Conservation (phyloP, 2,797 vertebrate species). For the Phrynocephalus forsythii region DNA sequence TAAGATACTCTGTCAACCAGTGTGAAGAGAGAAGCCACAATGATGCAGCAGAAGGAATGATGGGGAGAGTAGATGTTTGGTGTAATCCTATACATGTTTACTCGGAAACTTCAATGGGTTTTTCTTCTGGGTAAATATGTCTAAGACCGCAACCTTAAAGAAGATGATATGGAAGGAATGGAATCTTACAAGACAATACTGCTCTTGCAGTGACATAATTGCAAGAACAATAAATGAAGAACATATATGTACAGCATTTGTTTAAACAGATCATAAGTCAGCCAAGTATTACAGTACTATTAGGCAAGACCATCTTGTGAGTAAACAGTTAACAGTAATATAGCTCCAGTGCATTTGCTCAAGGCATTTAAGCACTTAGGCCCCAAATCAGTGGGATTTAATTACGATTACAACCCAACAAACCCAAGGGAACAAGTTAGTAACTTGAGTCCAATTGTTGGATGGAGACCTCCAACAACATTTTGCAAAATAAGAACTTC, state of each 20-base stretch:
- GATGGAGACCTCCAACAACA: background rate
- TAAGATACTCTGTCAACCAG: slow-evolving; percentile 38
- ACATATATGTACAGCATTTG: slow-evolving; percentile 48
- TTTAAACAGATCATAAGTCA: slow-evolving; percentile 62
- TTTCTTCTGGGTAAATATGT: background rate
- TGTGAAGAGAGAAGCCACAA: slow-evolving; percentile 36
- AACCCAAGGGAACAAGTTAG: background rate
- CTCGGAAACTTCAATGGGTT: background rate
- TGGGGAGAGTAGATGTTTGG: slow-evolving; percentile 10
- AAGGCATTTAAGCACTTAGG: slow-evolving; percentile 3
- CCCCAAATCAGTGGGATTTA: slow-evolving; percentile 6
- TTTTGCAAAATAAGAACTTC: slow-evolving; percentile 52
- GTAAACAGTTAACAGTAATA: slow-evolving; percentile 37
- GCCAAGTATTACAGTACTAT: slow-evolving; percentile 59
- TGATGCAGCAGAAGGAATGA: slow-evolving; percentile 15
- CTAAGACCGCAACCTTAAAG: background rate
- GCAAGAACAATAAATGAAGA: slow-evolving; percentile 22
- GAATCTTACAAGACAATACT: slow-evolving; percentile 36
- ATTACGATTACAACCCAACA: background rate
- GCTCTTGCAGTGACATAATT: background rate
- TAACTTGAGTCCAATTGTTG: background rate
- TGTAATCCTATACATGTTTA: background rate
- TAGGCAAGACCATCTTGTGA: slow-evolving; percentile 50
- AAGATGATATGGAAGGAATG: background rate
- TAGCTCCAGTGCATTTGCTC: slow-evolving; percentile 27